Evolutionary conservation across 2,888 invertebrate genomes (phyloP), one percentile per base, ranked within the genome.

Genomic region (Acanthococcus lagerstroemiae): DNA sequence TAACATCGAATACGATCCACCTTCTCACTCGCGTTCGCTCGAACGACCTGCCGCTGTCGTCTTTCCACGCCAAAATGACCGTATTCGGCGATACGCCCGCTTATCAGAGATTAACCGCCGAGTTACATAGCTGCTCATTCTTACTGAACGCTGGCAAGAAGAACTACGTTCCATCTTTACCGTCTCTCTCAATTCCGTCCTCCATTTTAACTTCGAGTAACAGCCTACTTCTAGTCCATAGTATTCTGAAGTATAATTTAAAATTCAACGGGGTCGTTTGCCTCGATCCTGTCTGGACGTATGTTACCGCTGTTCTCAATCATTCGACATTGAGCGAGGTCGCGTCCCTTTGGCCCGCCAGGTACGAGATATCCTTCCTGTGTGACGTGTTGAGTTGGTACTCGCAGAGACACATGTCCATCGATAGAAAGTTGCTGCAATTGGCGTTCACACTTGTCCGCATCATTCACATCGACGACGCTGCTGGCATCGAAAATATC

Each of bases 111-210:
- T 37, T 54, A 19, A 54, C 54, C 19, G 26, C 26, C 4, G 19
- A 55, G 4, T 30, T 66, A 30, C 12, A 44, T 3, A 27, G 30
- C 22, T 22, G 50, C 15, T 66, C 66, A 12, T 66, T 30, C 15
- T 4, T 66, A 5, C 48, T 66, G 57, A 66, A 66, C 12, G 66
- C 57, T 48, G 9, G 7, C 15, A 57, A 46, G 37, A 26, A 15
- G 22, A 55, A 57, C 4, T 30, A 22, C 37, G 19, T 37, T 19
- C 4, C 9, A 6, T 37, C 27, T 22, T 50, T 66, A 22, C 66
- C 66, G 24, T 66, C 66, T 24, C 25, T 66, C 15, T 48, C 48
- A n/a, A 55, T 66, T n/a, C 66, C 66, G 19, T 26, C 37, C 4
- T 7, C 19, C 9, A 66, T 66, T 37, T 21, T 66, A 17, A 25